phyloP scores from a whole-genome alignment of 2,797 vertebrate species.

The Periparus ater region DNA sequence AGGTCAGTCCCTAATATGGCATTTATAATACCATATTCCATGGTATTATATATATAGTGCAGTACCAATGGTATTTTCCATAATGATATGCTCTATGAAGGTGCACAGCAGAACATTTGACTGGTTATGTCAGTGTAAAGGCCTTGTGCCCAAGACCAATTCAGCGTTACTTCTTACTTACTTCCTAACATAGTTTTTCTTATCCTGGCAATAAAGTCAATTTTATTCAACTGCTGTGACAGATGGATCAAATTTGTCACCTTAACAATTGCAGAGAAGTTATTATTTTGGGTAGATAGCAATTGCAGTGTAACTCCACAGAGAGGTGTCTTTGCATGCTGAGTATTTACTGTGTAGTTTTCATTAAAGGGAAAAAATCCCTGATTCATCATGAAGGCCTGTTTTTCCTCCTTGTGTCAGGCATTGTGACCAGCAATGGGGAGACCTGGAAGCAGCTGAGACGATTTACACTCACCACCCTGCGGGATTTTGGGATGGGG shows the following conservation, averaged over 20 bases:
- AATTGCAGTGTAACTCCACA: background rate
- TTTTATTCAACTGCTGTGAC: background rate
- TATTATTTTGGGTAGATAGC: rapidly evolving
- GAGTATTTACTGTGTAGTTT: background rate
- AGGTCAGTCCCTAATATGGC: background rate
- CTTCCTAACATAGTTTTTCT: background rate
- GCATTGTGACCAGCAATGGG: slow-evolving; percentile 45
- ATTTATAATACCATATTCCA: background rate
- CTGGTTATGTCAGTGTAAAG: background rate
- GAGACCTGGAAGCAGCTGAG: slow-evolving; percentile 56
- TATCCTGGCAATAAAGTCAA: background rate
- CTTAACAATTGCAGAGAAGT: background rate
- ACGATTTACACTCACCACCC: slow-evolving; percentile 36
- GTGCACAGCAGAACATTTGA: background rate
- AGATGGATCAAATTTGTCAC: background rate
- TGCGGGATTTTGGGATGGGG: slow-evolving; percentile 66
- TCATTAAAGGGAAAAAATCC: background rate
- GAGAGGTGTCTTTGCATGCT: background rate
- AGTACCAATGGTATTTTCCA: background rate
- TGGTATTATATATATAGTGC: background rate
- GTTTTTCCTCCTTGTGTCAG: background rate
- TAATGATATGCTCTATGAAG: background rate
- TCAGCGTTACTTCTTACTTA: background rate
- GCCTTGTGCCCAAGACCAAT: background rate
- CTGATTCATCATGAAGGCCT: background rate